These are phyloP conservation scores for Heliconius hewitsoni DNA, from an alignment of 1,140 invertebrate species.

Conservation along the genomic window DNA sequence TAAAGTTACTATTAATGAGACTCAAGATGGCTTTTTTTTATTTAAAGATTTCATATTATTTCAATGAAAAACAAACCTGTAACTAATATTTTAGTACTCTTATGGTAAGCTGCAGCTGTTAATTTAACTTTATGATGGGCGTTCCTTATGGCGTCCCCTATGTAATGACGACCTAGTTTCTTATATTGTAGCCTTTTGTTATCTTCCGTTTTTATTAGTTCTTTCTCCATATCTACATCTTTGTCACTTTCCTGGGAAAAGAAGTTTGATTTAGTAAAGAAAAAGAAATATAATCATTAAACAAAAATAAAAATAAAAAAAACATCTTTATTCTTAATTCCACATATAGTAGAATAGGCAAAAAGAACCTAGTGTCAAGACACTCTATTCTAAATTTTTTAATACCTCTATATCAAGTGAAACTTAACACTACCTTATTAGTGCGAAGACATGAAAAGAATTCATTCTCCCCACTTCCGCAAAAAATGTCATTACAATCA, in stretches of 20 bases:
- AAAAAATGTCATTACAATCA: too few relatives aligned
- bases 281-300: too few relatives aligned
- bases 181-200: constrained; percentile 85
- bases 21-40: too few relatives aligned
- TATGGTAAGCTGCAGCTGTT: constrained; percentile 91
- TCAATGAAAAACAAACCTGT: constrained; percentile 72
- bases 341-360: background rate
- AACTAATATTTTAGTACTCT: constrained; percentile 88
- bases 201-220: constrained; percentile 60
- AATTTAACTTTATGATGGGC: constrained; percentile 83
- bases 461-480: too few relatives aligned
- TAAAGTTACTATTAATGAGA: too few relatives aligned
- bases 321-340: background rate
- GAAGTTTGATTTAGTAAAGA: too few relatives aligned
- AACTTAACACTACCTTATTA: too few relatives aligned
- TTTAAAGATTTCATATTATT: too few relatives aligned
- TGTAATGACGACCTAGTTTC: constrained; percentile 86
- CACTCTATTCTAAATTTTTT: too few relatives aligned
- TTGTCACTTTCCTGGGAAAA: constrained; percentile 80
- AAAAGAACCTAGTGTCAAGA: background rate
- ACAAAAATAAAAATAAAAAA: too few relatives aligned
- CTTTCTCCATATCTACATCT: constrained; percentile 75
- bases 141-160: constrained; percentile 86
- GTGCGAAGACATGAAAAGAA: too few relatives aligned
- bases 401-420: too few relatives aligned